Base-by-base conservation (phyloP, 2,797 vertebrate species). In the Gouania willdenowi region DNA sequence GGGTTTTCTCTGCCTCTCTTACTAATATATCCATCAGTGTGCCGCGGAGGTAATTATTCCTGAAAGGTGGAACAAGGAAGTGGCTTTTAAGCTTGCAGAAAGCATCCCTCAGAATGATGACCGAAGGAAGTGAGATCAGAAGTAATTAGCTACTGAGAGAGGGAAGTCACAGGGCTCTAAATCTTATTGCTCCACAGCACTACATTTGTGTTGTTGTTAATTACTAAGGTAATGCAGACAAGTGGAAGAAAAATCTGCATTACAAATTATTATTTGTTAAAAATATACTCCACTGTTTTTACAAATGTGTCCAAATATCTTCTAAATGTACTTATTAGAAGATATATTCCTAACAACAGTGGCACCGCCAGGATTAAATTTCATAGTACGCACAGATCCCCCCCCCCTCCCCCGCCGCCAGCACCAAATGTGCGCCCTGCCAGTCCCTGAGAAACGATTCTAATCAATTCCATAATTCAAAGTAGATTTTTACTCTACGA, bases 41-140 rank as follows among this genome's bases (percentile, higher is more conserved):
- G 54, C 25, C 57, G 53, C 19, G 51, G 42, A 72, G 22, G 37
- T 75, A 79, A 84, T 84, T 74, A 67, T 63, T 64, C 48, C 56
- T 80, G 63, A 84, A 67, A 74, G 72, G 72, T 75, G 56, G 61
- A 83, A 77, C 56, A 57, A 70, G 71, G 57, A 79, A 68, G 67
- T 77, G 67, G 53, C 63, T 77, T 76, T 80, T 64, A 68, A 39
- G 48, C 59, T 59, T 51, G 50, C 47, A 66, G 59, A 71, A 73
- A 70, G 56, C 67, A 33, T 72, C 68, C 41, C 66, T 70, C 57
- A 66, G 43, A 51, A 68, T 72, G 68, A 72, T 66, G 56, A 66
- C 65, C 44, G 52, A 52, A 75, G 71, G 73, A 80, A 70, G 75
- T 69, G 58, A 75, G 72, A 77, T 73, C 75, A 75, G 52, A 71